phyloP scores from a whole-genome alignment of 2,797 vertebrate genomes.

The Salarias fasciatus region DNA sequence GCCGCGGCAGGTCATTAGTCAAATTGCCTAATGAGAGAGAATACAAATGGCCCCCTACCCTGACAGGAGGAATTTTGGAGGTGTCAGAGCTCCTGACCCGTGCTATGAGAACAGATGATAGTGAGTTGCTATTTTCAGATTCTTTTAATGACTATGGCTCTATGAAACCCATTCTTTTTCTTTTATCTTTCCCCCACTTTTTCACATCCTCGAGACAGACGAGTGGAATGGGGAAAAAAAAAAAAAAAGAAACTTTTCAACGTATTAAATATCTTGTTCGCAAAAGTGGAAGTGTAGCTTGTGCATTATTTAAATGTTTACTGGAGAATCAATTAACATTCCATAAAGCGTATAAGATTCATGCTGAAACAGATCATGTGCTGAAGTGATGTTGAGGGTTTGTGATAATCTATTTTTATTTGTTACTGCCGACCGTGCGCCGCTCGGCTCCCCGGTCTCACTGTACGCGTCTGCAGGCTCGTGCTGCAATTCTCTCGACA shows the following conservation, averaged over 20 bases:
- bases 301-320: conserved; percentile 76
- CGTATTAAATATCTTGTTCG: conserved; percentile 49
- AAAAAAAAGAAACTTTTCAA: conserved; percentile 49
- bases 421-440: conserved; percentile 48
- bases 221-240: conserved; percentile 12
- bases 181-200: conserved; percentile 71
- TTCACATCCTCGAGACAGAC: conserved; percentile 65
- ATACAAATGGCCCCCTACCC: conserved; percentile 79
- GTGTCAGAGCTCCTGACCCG: conserved; percentile 85
- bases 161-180: conserved; percentile 79
- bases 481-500: conserved; percentile 55
- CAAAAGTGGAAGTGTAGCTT: conserved; percentile 64
- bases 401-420: conserved; percentile 62
- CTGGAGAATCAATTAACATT: conserved; percentile 62
- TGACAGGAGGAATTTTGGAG: conserved; percentile 86
- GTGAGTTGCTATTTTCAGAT: conserved; percentile 87
- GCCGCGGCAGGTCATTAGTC: conserved; percentile 81
- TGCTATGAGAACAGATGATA: conserved; percentile 88
- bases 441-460: conserved; percentile 39
- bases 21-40: conserved; percentile 85
- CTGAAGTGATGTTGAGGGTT: conserved; percentile 53
- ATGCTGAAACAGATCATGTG: conserved; percentile 52
- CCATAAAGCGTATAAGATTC: conserved; percentile 31
- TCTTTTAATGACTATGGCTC: conserved; percentile 86
- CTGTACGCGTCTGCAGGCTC: conserved; percentile 23